A percentile compares a stretch with the other conserved stretches of the same genome.
phyloP scores from a whole-genome alignment of 2,113 vertebrate species.

The Macrotus californicus region DNA sequence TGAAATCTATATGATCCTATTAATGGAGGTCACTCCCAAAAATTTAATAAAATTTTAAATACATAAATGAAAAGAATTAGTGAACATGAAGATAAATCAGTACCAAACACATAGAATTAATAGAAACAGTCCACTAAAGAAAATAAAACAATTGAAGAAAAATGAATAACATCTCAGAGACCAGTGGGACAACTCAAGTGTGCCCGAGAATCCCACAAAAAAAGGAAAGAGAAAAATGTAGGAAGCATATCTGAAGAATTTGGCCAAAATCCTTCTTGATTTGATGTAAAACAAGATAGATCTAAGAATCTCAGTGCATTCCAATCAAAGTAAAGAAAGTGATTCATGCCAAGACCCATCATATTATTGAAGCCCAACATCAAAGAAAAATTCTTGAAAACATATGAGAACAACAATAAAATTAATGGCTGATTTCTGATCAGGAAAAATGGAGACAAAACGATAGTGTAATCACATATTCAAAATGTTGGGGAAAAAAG shows the following conservation, averaged over 20 bases:
- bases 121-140: background rate
- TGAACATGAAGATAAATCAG: background rate
- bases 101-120: background rate
- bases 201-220: background rate
- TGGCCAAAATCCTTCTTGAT: background rate
- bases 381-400: background rate
- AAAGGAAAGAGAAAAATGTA: background rate
- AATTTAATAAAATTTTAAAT: too few relatives aligned
- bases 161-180: background rate
- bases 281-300: background rate
- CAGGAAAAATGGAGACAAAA: background rate
- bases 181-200: background rate
- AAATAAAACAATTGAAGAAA: background rate
- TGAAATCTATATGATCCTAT: too few relatives aligned
- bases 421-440: background rate
- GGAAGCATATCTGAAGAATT: background rate
- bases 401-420: background rate
- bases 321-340: background rate
- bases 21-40: too few relatives aligned
- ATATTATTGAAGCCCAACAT: background rate
- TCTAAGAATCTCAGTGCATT: background rate
- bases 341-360: background rate
- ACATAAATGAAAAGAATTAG: too few relatives aligned
- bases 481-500: background rate
- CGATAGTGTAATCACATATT: background rate